These are phyloP conservation scores for Pycnonotus jocosus DNA, from an alignment of 2,113 vertebrate species.

Conservation along the genomic window DNA sequence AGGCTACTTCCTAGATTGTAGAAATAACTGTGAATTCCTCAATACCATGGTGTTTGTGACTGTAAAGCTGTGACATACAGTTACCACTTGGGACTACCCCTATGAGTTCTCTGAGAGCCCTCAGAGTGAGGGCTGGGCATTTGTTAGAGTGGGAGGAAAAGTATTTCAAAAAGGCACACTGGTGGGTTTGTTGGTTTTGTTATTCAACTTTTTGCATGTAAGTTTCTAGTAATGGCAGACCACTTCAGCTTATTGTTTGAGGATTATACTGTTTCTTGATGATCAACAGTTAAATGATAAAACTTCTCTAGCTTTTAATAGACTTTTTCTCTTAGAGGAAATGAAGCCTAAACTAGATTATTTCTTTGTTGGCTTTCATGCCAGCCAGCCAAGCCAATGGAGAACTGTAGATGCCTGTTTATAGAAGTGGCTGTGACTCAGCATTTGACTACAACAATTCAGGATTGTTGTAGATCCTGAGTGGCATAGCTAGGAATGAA, in stretches of 20 bases:
- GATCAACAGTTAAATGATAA: background rate
- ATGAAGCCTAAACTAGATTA: background rate
- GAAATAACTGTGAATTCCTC: background rate
- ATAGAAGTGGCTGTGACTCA: background rate
- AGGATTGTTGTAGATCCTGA: background rate
- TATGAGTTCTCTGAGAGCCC: background rate
- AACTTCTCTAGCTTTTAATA: background rate
- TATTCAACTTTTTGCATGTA: rapidly evolving
- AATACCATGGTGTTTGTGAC: background rate
- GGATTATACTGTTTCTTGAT: background rate
- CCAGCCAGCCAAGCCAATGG: background rate
- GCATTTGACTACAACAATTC: background rate
- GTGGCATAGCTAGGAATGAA: background rate
- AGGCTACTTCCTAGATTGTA: background rate
- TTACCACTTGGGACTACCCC: background rate
- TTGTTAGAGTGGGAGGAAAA: background rate
- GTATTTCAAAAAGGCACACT: background rate
- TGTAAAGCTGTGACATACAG: background rate
- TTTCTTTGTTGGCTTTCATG: background rate
- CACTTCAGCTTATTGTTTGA: background rate
- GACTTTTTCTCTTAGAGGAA: background rate
- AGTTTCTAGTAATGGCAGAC: background rate
- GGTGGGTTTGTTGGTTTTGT: background rate
- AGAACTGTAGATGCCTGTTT: background rate
- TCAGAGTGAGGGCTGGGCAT: background rate